Conservation (phyloP, 2,797 vertebrate genomes). For the Enteromius fasciolatus region DNA sequence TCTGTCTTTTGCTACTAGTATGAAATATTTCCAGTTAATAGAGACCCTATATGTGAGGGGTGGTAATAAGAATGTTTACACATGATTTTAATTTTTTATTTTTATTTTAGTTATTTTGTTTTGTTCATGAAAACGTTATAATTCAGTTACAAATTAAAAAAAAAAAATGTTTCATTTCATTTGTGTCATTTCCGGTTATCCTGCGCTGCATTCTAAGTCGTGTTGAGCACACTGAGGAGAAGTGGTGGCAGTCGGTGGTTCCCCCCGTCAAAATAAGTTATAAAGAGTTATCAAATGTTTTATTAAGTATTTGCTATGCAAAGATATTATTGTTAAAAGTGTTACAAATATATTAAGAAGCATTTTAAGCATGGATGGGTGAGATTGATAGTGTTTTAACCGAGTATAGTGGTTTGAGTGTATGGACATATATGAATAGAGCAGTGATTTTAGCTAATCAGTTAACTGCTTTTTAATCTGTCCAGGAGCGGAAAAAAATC, state of each 20-base stretch:
- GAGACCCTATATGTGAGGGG: neutral
- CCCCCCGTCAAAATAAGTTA: neutral
- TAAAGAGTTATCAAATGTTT: neutral
- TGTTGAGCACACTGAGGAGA: neutral
- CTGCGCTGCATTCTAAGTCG: neutral
- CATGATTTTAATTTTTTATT: neutral
- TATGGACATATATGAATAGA: no score
- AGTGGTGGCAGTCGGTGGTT: neutral
- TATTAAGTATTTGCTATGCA: neutral
- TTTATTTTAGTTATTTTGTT: neutral
- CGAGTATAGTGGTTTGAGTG: no score
- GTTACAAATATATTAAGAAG: no score
- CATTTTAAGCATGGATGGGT: no score
- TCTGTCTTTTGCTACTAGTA: constrained; percentile 44
- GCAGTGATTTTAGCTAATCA: no score
- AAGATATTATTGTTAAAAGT: neutral
- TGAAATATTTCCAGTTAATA: neutral
- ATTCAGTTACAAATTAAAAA: neutral
- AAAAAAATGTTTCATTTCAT: neutral
- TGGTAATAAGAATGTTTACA: neutral
- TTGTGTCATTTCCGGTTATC: neutral
- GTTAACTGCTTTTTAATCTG: no score
- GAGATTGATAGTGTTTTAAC: no score
- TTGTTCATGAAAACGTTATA: neutral
- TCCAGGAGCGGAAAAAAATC: no score